Evolutionary conservation across 1,140 invertebrate genomes (phyloP).

Genomic region (Drosophila bifasciata): DNA sequence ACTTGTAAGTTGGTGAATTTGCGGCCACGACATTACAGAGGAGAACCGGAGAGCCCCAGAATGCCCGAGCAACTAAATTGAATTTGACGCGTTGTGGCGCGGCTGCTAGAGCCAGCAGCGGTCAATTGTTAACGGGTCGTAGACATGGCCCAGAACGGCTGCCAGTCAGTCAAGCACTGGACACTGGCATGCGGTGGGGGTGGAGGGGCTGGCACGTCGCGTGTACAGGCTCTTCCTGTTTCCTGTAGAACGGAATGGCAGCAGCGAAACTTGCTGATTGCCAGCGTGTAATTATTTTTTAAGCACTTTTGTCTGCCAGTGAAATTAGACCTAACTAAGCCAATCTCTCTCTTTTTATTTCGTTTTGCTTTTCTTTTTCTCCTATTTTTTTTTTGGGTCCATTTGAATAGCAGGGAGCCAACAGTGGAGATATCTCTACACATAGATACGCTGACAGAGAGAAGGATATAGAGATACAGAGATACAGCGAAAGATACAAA

Average conservation of each 20-base stretch:
- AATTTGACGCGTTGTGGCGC: constrained; percentile 55
- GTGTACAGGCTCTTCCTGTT: constrained; percentile 73
- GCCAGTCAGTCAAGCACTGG: constrained; percentile 1
- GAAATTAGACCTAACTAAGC: constrained; percentile 79
- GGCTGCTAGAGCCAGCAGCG: constrained; percentile 30
- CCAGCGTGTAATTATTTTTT: constrained; percentile 81
- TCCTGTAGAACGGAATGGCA: constrained; percentile 40
- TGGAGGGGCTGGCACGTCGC: constrained; percentile 61
- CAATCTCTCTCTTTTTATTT: constrained; percentile 59
- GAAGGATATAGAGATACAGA: background rate
- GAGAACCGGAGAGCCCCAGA: background rate
- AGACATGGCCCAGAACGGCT: constrained; percentile 8
- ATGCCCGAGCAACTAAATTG: constrained; percentile 69
- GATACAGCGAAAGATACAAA: background rate
- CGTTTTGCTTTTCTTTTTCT: constrained; percentile 22
- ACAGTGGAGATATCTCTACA: too few relatives aligned
- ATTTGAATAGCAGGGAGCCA: constrained; percentile 76
- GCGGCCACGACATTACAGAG: constrained; percentile 58
- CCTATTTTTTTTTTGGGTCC: constrained; percentile 5
- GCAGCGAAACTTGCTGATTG: constrained; percentile 64
- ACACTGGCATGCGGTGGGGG: constrained; percentile 3
- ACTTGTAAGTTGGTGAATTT: constrained; percentile 82
- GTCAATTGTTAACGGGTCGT: constrained; percentile 58
- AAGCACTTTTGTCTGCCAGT: constrained; percentile 76
- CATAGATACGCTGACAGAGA: too few relatives aligned